Evolutionary conservation across 1,140 invertebrate species (phyloP), one percentile per base, ranked within the genome.

Genomic region (Drosophila aff.): DNA sequence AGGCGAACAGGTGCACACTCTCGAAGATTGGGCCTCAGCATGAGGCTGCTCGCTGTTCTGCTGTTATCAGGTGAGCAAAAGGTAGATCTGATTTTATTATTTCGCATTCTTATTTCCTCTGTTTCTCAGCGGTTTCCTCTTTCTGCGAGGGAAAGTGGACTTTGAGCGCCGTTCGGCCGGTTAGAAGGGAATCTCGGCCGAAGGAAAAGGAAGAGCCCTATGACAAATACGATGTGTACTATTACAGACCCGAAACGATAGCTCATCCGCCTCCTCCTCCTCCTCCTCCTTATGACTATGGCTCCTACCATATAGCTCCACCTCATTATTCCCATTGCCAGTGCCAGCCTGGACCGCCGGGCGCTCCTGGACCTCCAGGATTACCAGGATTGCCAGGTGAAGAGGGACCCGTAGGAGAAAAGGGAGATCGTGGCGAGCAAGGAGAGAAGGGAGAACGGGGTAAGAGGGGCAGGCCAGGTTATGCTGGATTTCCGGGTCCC

Each of bases 21-120:
- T 58, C 61, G 49, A 60, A 47, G 44, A 36, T 57, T 28, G 43
- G 43, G 38, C 31, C 38, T 73, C 50, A 61, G 46, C 36, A 79
- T 79, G 77, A 79, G 62, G 67, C 49, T 74, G 60, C 50, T 79
- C 18, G 23, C 67, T 1, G 15, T 79, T 73, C 38, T 79, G 23
- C 66, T 66, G 16, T 26, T 79, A 31, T 44, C 60, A 74, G 77
- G 77, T 65, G 43, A 79, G 67, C 18, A 4, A 55, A 38, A 6
- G 4, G 13, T 4, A 33, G 11, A 79, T 16, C 16, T 26, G 0
- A 40, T 9, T 10, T 23, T 23, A 64, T 36, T 18, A 26, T 23
- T 33, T 38, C 21, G 9, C 8, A 36, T 16, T 55, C 10, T 31
- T 16, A 36, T 7, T 71, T 8, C 5, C 11, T 33, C 41, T 78